Percentiles rank a stretch among this genome's conserved stretches.
These are phyloP conservation scores for Mus spicilegus DNA, from an alignment of 2,113 vertebrate species.

Conservation along the genomic window DNA sequence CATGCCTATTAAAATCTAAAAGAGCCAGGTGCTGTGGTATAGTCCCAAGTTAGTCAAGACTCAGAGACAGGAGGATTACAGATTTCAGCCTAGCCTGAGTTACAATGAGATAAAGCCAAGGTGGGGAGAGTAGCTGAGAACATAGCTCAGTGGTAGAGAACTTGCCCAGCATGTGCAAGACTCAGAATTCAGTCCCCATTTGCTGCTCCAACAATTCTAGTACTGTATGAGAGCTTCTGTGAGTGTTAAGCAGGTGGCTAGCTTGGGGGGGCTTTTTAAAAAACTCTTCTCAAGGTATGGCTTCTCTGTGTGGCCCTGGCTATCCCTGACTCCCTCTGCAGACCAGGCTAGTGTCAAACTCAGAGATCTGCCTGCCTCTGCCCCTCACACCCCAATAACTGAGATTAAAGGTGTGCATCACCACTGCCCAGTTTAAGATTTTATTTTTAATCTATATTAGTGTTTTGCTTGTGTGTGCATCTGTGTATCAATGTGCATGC, in stretches of 20 bases:
- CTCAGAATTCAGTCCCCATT: too few species aligned
- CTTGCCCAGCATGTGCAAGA: neutral
- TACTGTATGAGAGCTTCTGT: rapidly evolving
- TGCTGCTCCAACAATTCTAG: too few species aligned
- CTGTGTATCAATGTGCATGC: neutral
- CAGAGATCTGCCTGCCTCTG: neutral
- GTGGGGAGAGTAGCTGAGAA: rapidly evolving
- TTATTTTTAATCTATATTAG: neutral
- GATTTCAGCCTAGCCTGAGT: neutral
- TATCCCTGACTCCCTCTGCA: neutral
- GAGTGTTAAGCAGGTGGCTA: too few species aligned
- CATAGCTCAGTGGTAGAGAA: neutral
- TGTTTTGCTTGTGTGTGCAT: neutral
- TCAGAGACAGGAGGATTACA: neutral
- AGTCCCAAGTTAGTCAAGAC: neutral
- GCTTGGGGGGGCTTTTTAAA: too few species aligned
- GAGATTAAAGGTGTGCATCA: neutral
- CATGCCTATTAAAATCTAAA: neutral
- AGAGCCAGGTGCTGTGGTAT: neutral
- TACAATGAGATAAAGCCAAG: neutral
- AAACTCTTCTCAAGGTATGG: too few species aligned
- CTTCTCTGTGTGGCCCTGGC: neutral
- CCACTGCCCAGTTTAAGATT: neutral
- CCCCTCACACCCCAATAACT: neutral
- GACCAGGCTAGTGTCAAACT: neutral